Evolutionary conservation across 2,113 vertebrate species (phyloP).

Genomic region (Pogona vitticeps): DNA sequence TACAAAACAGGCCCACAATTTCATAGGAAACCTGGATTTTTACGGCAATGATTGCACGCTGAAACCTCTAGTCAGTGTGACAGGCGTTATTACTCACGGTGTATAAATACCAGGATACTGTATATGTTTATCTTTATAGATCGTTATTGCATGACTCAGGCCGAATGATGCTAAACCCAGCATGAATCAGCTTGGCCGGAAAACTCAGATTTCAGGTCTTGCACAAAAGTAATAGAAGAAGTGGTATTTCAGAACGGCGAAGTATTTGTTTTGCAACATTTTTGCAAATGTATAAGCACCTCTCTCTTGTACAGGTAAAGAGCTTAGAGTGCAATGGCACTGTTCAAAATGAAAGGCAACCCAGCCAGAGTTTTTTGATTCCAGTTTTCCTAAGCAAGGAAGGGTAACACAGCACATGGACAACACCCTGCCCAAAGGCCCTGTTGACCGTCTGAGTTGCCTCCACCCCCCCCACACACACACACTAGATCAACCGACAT

Average conservation of each 20-base stretch:
- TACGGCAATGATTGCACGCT: slow-evolving; percentile 43
- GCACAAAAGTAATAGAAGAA: slow-evolving; percentile 39
- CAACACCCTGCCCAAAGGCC: too few species aligned
- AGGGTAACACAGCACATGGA: not conserved
- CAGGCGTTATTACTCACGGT: slow-evolving; percentile 50
- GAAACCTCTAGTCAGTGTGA: slow-evolving; percentile 40
- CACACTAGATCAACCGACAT: too few species aligned
- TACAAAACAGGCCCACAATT: slow-evolving; percentile 25
- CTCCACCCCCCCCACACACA: too few species aligned
- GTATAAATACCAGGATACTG: slow-evolving; percentile 64
- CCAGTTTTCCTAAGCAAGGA: not conserved
- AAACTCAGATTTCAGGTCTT: slow-evolving; percentile 29
- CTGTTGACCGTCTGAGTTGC: not conserved
- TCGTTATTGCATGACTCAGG: slow-evolving; percentile 62
- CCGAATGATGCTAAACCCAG: slow-evolving; percentile 52
- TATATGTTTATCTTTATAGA: slow-evolving; percentile 65
- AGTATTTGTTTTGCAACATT: not conserved
- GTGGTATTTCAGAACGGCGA: not conserved
- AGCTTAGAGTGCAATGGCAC: not conserved
- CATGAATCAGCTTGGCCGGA: slow-evolving; percentile 21
- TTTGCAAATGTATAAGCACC: slow-evolving; percentile 14
- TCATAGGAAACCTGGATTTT: slow-evolving; percentile 33
- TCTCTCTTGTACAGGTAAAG: not conserved
- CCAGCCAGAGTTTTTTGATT: not conserved
- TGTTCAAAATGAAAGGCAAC: not conserved